These are phyloP conservation scores for Peribatodes rhomboidaria DNA, from an alignment of 2,888 invertebrate genomes.

Conservation along the genomic window DNA sequence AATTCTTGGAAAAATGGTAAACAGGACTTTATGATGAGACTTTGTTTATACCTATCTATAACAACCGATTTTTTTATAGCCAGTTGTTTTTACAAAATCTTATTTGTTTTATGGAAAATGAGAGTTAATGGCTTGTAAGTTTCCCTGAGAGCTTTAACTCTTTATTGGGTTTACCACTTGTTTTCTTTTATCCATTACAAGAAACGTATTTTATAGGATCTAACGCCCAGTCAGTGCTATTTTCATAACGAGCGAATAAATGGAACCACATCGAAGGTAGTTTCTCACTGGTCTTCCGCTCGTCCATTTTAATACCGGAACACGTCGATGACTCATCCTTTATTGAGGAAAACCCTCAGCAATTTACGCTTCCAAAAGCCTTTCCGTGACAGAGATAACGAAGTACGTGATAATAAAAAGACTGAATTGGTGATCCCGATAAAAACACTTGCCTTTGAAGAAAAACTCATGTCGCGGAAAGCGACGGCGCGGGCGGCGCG, in stretches of 20 bases:
- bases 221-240: neutral
- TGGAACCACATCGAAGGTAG: conserved; percentile 6
- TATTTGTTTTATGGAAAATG: too few relatives aligned
- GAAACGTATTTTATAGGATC: neutral
- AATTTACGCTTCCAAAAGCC: conserved; percentile 29
- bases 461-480: conserved; percentile 70
- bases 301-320: conserved; percentile 29
- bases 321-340: conserved; percentile 29
- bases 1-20: too few relatives aligned
- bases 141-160: too few relatives aligned
- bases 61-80: too few relatives aligned
- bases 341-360: conserved; percentile 30
- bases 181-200: neutral
- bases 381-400: conserved; percentile 34
- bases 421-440: conserved; percentile 62
- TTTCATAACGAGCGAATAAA: conserved; percentile 11
- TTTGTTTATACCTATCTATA: too few relatives aligned
- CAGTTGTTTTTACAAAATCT: too few relatives aligned
- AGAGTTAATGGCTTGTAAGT: too few relatives aligned
- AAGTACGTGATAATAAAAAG: conserved; percentile 49
- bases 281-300: conserved; percentile 20
- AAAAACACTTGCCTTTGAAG: conserved; percentile 62
- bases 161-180: neutral
- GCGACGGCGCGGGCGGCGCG: conserved; percentile 57
- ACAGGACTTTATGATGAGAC: too few relatives aligned